Percentiles rank a stretch among this genome's conserved stretches.
phyloP scores from a whole-genome alignment of 1,140 invertebrate genomes.

The Zaprionus camerounensis region DNA sequence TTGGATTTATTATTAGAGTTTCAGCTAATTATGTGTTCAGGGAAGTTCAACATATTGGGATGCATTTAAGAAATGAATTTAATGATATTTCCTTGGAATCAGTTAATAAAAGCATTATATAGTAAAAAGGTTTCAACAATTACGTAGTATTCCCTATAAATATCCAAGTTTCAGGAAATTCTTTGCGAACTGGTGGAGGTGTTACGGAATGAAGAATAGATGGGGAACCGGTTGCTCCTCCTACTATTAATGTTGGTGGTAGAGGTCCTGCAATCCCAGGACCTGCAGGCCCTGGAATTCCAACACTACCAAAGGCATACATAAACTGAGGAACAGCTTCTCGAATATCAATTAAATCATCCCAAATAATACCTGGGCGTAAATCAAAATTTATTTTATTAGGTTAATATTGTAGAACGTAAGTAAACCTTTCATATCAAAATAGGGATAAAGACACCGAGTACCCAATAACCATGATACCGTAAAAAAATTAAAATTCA shows the following conservation, averaged over 20 bases:
- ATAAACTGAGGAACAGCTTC: not conserved
- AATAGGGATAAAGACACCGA: not conserved
- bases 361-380: not conserved
- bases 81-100: not conserved
- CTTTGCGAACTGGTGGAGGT: constrained; percentile 29
- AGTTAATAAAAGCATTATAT: not conserved
- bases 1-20: not conserved
- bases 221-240: not conserved
- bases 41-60: not conserved
- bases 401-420: not conserved
- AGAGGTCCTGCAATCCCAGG: not conserved
- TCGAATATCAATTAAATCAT: not conserved
- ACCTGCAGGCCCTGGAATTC: not conserved
- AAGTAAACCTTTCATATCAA: not conserved
- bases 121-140: not conserved
- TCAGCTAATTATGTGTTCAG: not conserved
- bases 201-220: not conserved
- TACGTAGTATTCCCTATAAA: constrained; percentile 39
- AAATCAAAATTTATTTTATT: not conserved
- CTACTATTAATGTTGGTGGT: not conserved
- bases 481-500: not conserved
- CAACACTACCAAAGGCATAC: not conserved
- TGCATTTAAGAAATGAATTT: not conserved
- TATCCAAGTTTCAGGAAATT: constrained; percentile 55
- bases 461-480: not conserved